Percentiles rank a stretch among this genome's conserved stretches.
These are phyloP conservation scores for Ptilonorhynchus violaceus DNA, from an alignment of 2,113 vertebrate species.

Conservation along the genomic window DNA sequence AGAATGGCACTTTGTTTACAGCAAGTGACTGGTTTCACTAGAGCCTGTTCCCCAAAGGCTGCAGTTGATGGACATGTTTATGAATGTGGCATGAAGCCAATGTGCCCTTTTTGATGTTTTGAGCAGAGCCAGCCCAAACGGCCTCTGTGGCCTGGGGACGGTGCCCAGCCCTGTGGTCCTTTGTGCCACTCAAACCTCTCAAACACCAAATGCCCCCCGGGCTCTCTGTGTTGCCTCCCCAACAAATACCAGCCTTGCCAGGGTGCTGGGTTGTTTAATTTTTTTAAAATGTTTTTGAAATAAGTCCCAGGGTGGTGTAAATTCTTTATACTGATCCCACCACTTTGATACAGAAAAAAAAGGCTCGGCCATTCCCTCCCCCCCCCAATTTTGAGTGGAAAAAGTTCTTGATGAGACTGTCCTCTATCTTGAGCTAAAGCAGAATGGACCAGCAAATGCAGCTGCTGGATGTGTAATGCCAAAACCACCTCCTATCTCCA, in stretches of 20 bases:
- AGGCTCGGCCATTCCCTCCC: fast-evolving
- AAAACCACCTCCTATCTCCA: not conserved
- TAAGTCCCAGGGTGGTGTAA: not conserved
- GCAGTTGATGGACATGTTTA: not conserved
- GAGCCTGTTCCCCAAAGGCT: not conserved
- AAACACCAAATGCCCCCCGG: not conserved
- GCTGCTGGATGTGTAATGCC: not conserved
- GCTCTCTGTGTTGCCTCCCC: not conserved
- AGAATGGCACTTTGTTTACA: conserved; percentile 12
- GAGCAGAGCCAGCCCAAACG: not conserved
- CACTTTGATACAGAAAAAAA: not conserved
- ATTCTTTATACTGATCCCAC: not conserved
- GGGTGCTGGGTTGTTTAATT: not conserved
- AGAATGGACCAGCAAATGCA: not conserved
- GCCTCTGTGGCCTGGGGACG: not conserved
- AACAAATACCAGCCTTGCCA: not conserved
- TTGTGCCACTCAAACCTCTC: not conserved
- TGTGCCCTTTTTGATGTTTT: not conserved
- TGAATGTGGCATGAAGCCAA: not conserved
- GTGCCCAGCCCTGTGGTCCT: fast-evolving
- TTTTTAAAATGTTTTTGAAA: not conserved
- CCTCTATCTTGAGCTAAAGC: not conserved
- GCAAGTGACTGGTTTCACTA: not conserved
- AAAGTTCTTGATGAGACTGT: not conserved
- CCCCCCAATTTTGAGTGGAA: not conserved